These are phyloP conservation scores for Apostichopus japonicus DNA, from an alignment of 35 echinoderm and acorn worm genomes.

Conservation along the genomic window DNA sequence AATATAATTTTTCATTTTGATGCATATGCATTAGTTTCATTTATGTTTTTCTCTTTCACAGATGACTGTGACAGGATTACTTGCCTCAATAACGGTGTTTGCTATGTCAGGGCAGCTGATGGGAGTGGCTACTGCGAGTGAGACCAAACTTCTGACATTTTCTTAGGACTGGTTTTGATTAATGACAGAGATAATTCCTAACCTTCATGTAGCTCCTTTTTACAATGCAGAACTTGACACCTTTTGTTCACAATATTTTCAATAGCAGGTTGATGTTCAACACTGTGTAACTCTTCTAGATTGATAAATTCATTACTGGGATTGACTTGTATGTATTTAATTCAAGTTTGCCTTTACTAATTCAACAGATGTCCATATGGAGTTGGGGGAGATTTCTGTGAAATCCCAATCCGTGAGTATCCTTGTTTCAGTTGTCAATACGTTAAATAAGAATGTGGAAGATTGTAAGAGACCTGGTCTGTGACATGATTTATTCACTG, in stretches of 20 bases:
- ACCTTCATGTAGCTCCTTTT: too few species aligned
- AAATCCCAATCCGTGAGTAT: neutral
- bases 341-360: neutral
- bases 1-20: too few species aligned
- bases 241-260: too few species aligned
- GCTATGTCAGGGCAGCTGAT: neutral
- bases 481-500: too few species aligned
- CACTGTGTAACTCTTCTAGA: too few species aligned
- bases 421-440: too few species aligned
- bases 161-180: neutral
- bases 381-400: neutral
- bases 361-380: neutral
- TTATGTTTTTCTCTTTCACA: neutral
- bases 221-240: too few species aligned
- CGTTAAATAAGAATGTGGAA: too few species aligned
- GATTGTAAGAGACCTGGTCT: too few species aligned
- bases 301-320: too few species aligned
- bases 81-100: neutral
- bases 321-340: too few species aligned
- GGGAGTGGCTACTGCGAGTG: conserved; percentile 13
- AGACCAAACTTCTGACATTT: neutral
- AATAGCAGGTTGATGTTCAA: too few species aligned
- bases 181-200: neutral
- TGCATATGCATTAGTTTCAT: neutral
- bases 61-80: conserved; percentile 12